phyloP scores from a whole-genome alignment of 2,797 vertebrate genomes.

The Cynodonichthys magdalenae region DNA sequence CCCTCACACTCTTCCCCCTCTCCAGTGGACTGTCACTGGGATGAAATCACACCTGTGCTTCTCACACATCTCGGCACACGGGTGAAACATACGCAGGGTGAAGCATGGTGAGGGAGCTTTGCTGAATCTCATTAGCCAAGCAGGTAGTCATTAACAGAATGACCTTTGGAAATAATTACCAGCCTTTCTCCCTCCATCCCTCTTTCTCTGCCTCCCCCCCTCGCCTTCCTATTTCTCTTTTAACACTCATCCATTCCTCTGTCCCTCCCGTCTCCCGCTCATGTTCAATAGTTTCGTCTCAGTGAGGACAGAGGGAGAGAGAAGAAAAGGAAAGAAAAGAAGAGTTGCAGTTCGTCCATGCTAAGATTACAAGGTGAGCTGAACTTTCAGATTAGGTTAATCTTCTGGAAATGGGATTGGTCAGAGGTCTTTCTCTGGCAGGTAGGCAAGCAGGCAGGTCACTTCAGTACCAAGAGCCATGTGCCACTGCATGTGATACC shows the following conservation, averaged over 20 bases:
- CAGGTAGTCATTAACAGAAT: slow-evolving; percentile 96
- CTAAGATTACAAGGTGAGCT: slow-evolving; percentile 76
- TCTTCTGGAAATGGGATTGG: slow-evolving; percentile 77
- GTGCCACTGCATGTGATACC: slow-evolving; percentile 65
- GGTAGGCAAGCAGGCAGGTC: slow-evolving; percentile 55
- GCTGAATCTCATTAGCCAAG: slow-evolving; percentile 97
- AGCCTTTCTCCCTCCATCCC: slow-evolving; percentile 79
- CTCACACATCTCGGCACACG: slow-evolving; percentile 79
- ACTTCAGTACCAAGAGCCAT: slow-evolving; percentile 53
- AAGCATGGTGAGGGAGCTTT: slow-evolving; percentile 85
- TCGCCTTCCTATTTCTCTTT: slow-evolving; percentile 59
- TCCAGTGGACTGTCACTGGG: slow-evolving; percentile 70
- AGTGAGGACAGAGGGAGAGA: slow-evolving; percentile 55
- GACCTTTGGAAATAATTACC: slow-evolving; percentile 99
- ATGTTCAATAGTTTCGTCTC: slow-evolving; percentile 82
- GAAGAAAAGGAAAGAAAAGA: slow-evolving; percentile 39
- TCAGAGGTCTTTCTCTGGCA: slow-evolving; percentile 59
- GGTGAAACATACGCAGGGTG: slow-evolving; percentile 80
- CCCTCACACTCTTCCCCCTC: slow-evolving; percentile 28
- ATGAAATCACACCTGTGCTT: slow-evolving; percentile 79
- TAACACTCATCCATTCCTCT: slow-evolving; percentile 73
- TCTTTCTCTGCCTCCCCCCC: slow-evolving; percentile 69
- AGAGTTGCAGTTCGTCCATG: slow-evolving; percentile 54
- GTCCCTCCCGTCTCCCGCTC: slow-evolving; percentile 50
- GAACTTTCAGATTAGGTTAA: slow-evolving; percentile 79